phyloP scores from a whole-genome alignment of 2,888 invertebrate species.

The Anoplius nigerrimus region DNA sequence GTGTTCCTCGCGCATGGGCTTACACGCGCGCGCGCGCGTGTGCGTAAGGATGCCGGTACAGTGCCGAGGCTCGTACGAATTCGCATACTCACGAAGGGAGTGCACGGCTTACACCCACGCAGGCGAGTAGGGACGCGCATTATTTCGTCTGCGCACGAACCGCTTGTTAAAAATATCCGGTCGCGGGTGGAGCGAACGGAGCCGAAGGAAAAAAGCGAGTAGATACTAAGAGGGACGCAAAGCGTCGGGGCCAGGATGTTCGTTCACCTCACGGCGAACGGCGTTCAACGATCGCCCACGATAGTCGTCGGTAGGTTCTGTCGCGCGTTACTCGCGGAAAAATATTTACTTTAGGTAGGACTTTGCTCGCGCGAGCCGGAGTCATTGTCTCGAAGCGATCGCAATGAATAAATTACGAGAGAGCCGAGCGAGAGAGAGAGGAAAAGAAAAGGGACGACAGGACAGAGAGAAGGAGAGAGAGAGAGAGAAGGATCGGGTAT shows the following conservation, averaged over 20 bases:
- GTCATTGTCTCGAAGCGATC: slow-evolving; percentile 8
- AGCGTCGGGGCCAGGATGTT: slow-evolving; percentile 26
- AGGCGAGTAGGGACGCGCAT: slow-evolving; percentile 42
- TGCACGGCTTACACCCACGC: slow-evolving; percentile 5
- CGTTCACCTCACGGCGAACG: slow-evolving; percentile 51
- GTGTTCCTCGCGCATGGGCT: slow-evolving; percentile 13
- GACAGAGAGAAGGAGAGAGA: not conserved
- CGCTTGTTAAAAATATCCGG: slow-evolving; percentile 64
- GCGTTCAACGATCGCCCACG: slow-evolving; percentile 5
- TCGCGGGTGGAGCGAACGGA: slow-evolving; percentile 34
- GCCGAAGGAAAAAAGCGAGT: slow-evolving; percentile 11
- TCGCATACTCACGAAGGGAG: not conserved
- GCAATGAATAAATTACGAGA: not conserved
- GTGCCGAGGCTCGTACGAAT: slow-evolving; percentile 4
- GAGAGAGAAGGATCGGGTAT: not conserved
- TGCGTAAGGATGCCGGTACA: slow-evolving; percentile 19
- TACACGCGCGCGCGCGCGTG: slow-evolving; percentile 9
- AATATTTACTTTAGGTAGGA: slow-evolving; percentile 44
- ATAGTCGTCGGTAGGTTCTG: too few species aligned
- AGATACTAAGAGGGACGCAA: slow-evolving; percentile 12
- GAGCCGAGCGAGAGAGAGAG: not conserved
- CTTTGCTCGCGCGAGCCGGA: slow-evolving; percentile 4
- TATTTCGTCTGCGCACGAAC: slow-evolving; percentile 59
- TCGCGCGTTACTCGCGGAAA: slow-evolving; percentile 21
- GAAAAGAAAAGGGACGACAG: not conserved